phyloP scores from a whole-genome alignment of 2,797 vertebrate species.

The Malurus splendens region DNA sequence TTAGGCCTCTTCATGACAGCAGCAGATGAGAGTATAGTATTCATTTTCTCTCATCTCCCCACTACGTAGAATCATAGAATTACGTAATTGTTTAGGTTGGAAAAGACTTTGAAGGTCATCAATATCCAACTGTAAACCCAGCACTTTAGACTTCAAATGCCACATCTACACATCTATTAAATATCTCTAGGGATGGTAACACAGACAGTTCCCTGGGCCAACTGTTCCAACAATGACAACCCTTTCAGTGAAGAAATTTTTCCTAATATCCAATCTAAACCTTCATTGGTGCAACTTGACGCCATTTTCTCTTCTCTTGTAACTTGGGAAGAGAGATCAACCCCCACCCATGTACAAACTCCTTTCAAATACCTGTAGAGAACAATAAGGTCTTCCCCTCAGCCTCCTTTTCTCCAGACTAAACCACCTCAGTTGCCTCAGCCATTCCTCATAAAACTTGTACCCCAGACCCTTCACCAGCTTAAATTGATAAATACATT shows the following conservation, averaged over 20 bases:
- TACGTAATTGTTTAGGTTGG: not conserved
- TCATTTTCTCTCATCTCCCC: not conserved
- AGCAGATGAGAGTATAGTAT: not conserved
- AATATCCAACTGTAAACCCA: not conserved
- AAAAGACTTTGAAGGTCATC: not conserved
- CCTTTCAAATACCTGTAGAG: not conserved
- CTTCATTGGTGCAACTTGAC: not conserved
- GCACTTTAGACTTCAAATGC: not conserved
- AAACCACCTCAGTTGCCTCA: not conserved
- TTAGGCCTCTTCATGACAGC: not conserved
- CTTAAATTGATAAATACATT: not conserved
- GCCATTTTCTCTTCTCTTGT: not conserved
- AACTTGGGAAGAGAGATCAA: not conserved
- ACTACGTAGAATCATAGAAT: not conserved
- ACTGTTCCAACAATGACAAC: not conserved
- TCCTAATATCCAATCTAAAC: not conserved
- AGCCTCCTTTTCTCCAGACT: not conserved
- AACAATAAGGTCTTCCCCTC: not conserved
- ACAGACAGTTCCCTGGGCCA: not conserved
- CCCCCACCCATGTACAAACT: accelerated
- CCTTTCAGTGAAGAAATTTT: not conserved
- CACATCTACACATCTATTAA: not conserved
- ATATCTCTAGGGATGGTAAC: not conserved
- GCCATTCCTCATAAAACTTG: not conserved
- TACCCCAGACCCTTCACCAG: not conserved